A percentile compares a stretch with the other conserved stretches of the same genome.
Conservation (phyloP, 2,113 vertebrate species). For the Fregata magnificens region DNA sequence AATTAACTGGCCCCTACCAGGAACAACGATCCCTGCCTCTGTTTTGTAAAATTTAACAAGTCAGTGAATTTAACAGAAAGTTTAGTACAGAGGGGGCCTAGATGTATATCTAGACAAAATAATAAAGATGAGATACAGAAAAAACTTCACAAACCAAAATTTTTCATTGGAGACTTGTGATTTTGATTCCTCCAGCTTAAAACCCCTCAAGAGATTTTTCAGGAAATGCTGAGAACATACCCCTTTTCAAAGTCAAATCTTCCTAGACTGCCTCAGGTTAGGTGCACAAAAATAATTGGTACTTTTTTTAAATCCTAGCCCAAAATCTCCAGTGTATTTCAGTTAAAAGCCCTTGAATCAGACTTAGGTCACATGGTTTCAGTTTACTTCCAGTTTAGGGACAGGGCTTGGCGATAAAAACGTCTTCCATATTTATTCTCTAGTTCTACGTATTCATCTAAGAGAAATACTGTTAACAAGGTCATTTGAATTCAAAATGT, state of each 20-base stretch:
- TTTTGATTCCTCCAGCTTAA: not conserved
- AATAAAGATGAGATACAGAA: not conserved
- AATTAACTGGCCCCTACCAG: not conserved
- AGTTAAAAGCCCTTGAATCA: not conserved
- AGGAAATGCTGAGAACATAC: not conserved
- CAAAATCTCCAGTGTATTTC: not conserved
- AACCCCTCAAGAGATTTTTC: not conserved
- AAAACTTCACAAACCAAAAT: not conserved
- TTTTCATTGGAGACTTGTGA: not conserved
- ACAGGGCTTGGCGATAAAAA: not conserved
- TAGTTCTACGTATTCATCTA: not conserved
- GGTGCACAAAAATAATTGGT: not conserved
- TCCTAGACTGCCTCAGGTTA: not conserved
- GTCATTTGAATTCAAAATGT: not conserved
- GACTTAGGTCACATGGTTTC: not conserved
- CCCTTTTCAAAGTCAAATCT: not conserved
- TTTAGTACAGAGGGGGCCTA: not conserved
- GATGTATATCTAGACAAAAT: not conserved
- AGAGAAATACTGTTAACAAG: not conserved
- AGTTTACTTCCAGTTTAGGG: not conserved
- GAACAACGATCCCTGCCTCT: not conserved
- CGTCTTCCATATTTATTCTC: not conserved
- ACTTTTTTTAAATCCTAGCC: not conserved
- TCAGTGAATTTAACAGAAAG: not conserved
- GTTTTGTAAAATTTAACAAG: not conserved